Base-by-base conservation (phyloP, 2,888 invertebrate genomes). In the Lasioglossum marginatum region DNA sequence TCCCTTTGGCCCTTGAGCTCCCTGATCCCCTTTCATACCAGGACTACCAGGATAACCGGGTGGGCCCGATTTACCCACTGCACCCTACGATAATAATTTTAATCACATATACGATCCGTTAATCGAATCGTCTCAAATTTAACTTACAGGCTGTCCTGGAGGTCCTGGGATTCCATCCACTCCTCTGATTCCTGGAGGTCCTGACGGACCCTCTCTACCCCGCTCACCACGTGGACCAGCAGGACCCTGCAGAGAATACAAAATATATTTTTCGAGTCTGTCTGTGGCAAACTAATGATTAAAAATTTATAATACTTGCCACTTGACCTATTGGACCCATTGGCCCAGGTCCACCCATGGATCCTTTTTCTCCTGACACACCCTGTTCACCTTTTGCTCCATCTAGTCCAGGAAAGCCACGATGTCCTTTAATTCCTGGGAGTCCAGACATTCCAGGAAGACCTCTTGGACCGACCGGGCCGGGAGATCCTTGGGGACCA, bases 21-120 rank as follows among this genome's bases (percentile, higher is more conserved):
- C 98, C 95, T 96, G 96, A 94, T 98, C 98, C 23, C 98, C 98
- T 95, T 98, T 98, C 57, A 97, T 95, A 4, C 98, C 98, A 40
- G 97, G 97, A 87, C 96, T 96, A 48, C 98, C 98, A 12, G 98
- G 97, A 93, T 98, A 98, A 3, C 98, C 98, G 40, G 98, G 98
- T 27, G 98, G 96, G 4, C 98, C 98, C 34, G 97, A 96, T 95
- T 98, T 98, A 2, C 98, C 98, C 77, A 97, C 95, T 45, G 97
- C 96, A 60, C 98, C 98, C 97, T 97, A 88, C 23, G 8, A 52
- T 52, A 52, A 23, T 23, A 8, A 45, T 45, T 45, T 16, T 45
- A 45, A 16, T 45, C 16, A 19, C 5, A 19, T 48, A 23, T 48
- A 6, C 6, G 6, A 19, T 48, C 5, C 48, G 8, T 52, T n/a